These are phyloP conservation scores for Ophion ventricosus DNA, from an alignment of 2,888 invertebrate species.

Conservation along the genomic window DNA sequence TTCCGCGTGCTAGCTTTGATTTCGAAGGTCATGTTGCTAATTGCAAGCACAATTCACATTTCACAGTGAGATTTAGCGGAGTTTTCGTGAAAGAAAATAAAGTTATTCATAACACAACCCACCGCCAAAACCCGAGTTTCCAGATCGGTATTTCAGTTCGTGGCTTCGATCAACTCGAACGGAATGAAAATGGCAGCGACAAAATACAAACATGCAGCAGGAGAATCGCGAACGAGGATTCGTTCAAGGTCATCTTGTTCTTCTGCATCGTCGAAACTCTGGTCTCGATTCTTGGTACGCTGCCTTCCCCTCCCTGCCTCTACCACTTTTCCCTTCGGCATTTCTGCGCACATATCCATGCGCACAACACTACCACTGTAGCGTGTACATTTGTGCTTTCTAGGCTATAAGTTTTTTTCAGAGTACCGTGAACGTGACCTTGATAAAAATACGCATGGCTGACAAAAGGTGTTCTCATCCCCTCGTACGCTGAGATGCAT, in stretches of 20 bases:
- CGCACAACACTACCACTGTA: background rate
- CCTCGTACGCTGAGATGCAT: too few relatives aligned
- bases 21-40: too few relatives aligned
- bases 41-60: too few relatives aligned
- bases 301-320: background rate
- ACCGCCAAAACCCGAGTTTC: background rate
- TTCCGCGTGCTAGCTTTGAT: too few relatives aligned
- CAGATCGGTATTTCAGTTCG: background rate
- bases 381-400: background rate
- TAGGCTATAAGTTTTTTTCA: background rate
- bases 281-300: conserved; percentile 6
- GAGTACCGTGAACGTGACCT: background rate
- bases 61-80: too few relatives aligned
- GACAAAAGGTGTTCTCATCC: too few relatives aligned
- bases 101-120: too few relatives aligned
- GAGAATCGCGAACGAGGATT: conserved; percentile 61
- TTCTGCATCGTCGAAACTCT: conserved; percentile 63
- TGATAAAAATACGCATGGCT: background rate
- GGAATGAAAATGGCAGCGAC: conserved; percentile 16
- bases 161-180: background rate
- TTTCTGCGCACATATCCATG: conserved; percentile 1
- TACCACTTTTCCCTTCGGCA: conserved; percentile 7
- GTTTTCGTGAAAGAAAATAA: too few relatives aligned
- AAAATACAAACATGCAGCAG: conserved; percentile 26
- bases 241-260: conserved; percentile 75